A percentile compares a stretch with the other conserved stretches of the same genome.
Evolutionary conservation across 2,888 invertebrate species (phyloP).

Genomic region (Atethmia centrago): DNA sequence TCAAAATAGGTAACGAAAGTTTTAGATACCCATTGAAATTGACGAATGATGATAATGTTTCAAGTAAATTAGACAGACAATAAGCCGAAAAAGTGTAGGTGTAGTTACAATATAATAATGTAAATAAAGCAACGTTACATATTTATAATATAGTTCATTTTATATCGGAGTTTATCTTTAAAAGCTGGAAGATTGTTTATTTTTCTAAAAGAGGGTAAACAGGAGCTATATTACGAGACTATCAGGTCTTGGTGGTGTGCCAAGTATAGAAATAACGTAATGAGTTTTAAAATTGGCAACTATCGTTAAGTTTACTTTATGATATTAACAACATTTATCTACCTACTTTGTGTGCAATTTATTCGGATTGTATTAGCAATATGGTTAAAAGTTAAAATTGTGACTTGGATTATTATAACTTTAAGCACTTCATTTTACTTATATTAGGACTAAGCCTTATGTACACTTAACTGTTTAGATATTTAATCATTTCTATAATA

Average conservation of each 20-base stretch:
- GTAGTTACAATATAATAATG: slow-evolving; percentile 34
- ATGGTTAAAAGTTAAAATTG: slow-evolving; percentile 2
- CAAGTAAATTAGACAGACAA: slow-evolving; percentile 37
- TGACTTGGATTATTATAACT: background rate
- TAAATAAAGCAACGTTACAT: slow-evolving; percentile 49
- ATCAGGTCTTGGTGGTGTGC: slow-evolving; percentile 59
- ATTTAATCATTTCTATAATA: too few relatives aligned
- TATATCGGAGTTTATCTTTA: slow-evolving; percentile 50
- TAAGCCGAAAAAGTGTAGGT: slow-evolving; percentile 37
- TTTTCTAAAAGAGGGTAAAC: slow-evolving; percentile 59
- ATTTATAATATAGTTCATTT: slow-evolving; percentile 42
- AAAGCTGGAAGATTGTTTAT: slow-evolving; percentile 54
- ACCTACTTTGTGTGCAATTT: slow-evolving; percentile 24
- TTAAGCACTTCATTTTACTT: background rate
- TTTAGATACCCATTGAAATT: slow-evolving; percentile 10
- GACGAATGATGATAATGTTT: slow-evolving; percentile 35
- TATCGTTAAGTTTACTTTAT: slow-evolving; percentile 54
- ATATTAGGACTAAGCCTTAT: background rate
- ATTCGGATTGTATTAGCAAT: slow-evolving; percentile 15
- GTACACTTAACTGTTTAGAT: too few relatives aligned
- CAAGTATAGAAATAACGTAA: slow-evolving; percentile 59
- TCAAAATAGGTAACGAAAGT: slow-evolving; percentile 17
- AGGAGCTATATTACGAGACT: slow-evolving; percentile 46
- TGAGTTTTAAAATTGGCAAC: slow-evolving; percentile 66
- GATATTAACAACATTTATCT: slow-evolving; percentile 35